Conservation (phyloP, 2,113 vertebrate genomes). For the Ceyx melanurus region DNA sequence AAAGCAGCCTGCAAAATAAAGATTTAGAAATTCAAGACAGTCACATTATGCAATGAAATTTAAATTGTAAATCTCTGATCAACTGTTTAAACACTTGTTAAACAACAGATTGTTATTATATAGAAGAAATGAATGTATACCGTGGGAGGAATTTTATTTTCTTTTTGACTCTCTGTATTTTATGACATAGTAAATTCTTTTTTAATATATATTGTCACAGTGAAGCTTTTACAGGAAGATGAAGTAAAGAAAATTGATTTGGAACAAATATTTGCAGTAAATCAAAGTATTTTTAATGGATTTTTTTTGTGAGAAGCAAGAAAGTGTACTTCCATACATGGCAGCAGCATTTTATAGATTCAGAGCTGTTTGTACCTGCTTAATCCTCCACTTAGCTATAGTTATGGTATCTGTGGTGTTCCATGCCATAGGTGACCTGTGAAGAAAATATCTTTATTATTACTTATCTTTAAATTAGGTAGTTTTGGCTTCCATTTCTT, state of each 20-base stretch:
- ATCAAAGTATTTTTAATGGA: background rate
- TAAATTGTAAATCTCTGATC: slow-evolving; percentile 31
- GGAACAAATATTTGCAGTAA: background rate
- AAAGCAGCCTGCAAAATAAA: slow-evolving; percentile 7
- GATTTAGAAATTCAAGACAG: slow-evolving; percentile 18
- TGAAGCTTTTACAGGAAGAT: background rate
- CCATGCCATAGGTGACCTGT: background rate
- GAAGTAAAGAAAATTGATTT: background rate
- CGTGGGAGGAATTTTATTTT: background rate
- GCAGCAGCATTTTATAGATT: background rate
- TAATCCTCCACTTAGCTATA: background rate
- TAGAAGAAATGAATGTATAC: background rate
- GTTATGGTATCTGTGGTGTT: background rate
- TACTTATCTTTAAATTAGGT: background rate
- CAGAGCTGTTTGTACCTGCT: background rate
- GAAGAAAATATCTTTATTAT: background rate
- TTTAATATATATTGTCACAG: background rate
- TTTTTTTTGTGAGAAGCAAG: background rate
- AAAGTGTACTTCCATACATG: background rate
- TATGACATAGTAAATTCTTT: background rate
- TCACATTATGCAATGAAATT: slow-evolving; percentile 28
- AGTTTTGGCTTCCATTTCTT: background rate
- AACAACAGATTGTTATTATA: slow-evolving; percentile 3
- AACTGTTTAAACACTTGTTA: background rate
- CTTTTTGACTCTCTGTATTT: background rate